Evolutionary conservation across 2,888 invertebrate genomes (phyloP), one percentile per base, ranked within the genome.

Genomic region (Sinodicranocentrus sp.): DNA sequence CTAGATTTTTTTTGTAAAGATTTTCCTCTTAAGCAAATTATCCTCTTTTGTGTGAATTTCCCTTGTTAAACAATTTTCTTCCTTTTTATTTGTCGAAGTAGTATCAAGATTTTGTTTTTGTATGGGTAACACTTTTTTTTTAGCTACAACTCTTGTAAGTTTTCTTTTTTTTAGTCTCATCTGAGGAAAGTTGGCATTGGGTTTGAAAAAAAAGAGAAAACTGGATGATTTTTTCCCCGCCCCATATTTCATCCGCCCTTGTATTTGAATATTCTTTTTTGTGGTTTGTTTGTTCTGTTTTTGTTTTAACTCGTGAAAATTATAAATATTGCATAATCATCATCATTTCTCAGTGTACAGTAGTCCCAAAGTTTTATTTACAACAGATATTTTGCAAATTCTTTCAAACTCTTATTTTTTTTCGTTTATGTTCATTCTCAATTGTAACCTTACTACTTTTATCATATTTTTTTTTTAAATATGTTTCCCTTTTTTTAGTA

Each of bases 111-210:
- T 57, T 19, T 52, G 19, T 19, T 57, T 19, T 57, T 26, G 61
- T 61, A 13, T 61, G 19, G 19, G 10, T 26, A 59, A 23, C 26
- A 26, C 23, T 59, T 26, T 59, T 23, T 59, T n/a, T 10, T n/a
- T n/a, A n/a, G n/a, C n/a, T n/a, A n/a, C n/a, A n/a, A n/a, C n/a
- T n/a, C n/a, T n/a, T n/a, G n/a, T n/a, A n/a, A n/a, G n/a, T n/a
- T n/a, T 52, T n/a, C n/a, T 52, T n/a, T 21, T 21, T 33, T 63
- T 63, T 63, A 63, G 63, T 63, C 63, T 63, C 63, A 33, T 63
- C 63, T n/a, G 63, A 63, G 63, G 19, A 63, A 63, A 63, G 15
- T 63, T 63, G 63, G 63, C 63, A 63, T 25, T 23, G 5, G 25
- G n/a, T n/a, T n/a, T 57, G 6, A 23, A 23, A 57, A 48, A 48